Evolutionary conservation across 2,797 vertebrate species (phyloP).

Genomic region (Sebastes nivosus): DNA sequence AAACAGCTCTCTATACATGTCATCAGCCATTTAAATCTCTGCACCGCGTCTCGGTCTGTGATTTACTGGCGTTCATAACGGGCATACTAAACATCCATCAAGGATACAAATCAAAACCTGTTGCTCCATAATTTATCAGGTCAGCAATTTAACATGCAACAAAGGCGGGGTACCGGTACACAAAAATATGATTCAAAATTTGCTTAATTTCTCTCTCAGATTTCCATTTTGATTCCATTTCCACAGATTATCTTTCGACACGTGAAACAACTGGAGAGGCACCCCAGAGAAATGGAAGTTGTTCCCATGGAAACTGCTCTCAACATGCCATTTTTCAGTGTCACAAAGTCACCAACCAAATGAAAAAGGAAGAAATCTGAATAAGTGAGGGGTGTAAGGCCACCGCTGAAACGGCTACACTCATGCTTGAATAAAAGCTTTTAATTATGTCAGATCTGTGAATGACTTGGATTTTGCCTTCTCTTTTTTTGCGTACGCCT

Average conservation of each 20-base stretch:
- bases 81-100: slow-evolving; percentile 33
- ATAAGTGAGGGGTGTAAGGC: background rate
- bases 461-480: background rate
- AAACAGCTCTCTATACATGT: slow-evolving; percentile 33
- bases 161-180: background rate
- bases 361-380: slow-evolving; percentile 7
- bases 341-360: slow-evolving; percentile 7
- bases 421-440: background rate
- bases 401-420: background rate
- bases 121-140: slow-evolving; percentile 9
- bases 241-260: slow-evolving; percentile 19
- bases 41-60: background rate
- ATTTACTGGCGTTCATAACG: slow-evolving; percentile 31
- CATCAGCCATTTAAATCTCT: slow-evolving; percentile 24
- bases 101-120: slow-evolving; percentile 31
- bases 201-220: slow-evolving; percentile 1
- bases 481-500: background rate
- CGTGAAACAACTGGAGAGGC: slow-evolving; percentile 11
- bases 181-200: slow-evolving; percentile 6
- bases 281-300: background rate
- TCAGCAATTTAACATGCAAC: slow-evolving; percentile 4
- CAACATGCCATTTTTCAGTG: slow-evolving; percentile 2
- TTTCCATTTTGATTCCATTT: slow-evolving; percentile 18
- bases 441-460: background rate
- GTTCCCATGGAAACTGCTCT: slow-evolving; percentile 58